Evolutionary conservation across 2,888 invertebrate species (phyloP).

Genomic region (Desoria tigrina): DNA sequence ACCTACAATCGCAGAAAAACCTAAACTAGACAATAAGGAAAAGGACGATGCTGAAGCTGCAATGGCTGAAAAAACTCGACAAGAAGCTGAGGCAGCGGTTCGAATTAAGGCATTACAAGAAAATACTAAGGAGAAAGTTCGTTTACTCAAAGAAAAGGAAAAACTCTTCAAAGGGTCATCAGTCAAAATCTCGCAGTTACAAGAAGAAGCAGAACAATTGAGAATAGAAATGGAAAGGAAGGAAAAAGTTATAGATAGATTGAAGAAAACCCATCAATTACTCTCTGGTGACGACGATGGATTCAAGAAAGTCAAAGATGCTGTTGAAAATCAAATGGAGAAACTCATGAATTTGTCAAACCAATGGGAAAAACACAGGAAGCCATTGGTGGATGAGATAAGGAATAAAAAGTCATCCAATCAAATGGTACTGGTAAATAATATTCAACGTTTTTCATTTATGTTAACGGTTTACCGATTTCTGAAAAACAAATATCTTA

Average conservation of each 20-base stretch:
- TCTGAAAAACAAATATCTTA: no score
- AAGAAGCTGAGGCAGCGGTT: conserved; percentile 30
- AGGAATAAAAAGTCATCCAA: conserved; percentile 58
- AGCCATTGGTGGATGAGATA: conserved; percentile 67
- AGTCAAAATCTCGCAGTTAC: conserved; percentile 24
- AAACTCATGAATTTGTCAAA: conserved; percentile 66
- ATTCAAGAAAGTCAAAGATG: conserved; percentile 48
- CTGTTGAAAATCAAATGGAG: conserved; percentile 65
- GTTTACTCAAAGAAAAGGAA: conserved; percentile 35
- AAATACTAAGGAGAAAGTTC: conserved; percentile 39
- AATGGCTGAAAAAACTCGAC: conserved; percentile 21
- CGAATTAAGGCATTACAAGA: conserved; percentile 43
- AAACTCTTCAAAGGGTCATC: conserved; percentile 25
- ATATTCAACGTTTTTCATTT: conserved; percentile 18
- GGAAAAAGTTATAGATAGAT: conserved; percentile 42
- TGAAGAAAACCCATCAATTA: conserved; percentile 45
- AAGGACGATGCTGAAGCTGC: conserved; percentile 25
- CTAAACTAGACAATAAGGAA: conserved; percentile 27
- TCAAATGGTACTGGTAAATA: conserved; percentile 59
- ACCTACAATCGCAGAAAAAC: conserved; percentile 47
- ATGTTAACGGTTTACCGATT: conserved; percentile 13
- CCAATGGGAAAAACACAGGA: conserved; percentile 74
- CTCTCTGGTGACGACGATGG: conserved; percentile 45
- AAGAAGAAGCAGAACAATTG: conserved; percentile 31
- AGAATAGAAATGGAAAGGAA: conserved; percentile 38